Conservation (phyloP, 1,140 invertebrate genomes). For the Pseudomyrmex sp. region DNA sequence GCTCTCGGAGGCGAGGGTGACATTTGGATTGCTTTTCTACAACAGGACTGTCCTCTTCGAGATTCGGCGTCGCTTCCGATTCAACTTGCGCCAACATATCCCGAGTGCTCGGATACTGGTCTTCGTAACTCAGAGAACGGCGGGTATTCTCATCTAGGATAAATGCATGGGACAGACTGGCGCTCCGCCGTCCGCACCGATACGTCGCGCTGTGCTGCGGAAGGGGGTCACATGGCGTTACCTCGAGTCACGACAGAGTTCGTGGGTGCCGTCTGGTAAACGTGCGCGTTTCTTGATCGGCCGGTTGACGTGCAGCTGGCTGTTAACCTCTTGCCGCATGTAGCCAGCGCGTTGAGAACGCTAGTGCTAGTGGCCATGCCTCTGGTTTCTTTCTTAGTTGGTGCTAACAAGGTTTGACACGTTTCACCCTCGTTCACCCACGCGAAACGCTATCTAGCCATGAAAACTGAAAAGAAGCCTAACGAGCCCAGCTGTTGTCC, state of each 20-base stretch:
- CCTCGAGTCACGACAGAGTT: conserved; percentile 22
- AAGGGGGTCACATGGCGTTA: conserved; percentile 49
- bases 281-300: neutral
- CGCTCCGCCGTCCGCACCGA: neutral
- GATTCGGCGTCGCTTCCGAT: too few relatives aligned
- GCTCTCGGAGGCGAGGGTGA: conserved; percentile 72
- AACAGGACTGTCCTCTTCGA: conserved; percentile 5
- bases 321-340: conserved; percentile 62
- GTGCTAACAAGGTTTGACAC: conserved; percentile 69
- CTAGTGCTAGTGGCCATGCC: conserved; percentile 68
- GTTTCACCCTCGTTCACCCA: conserved; percentile 19
- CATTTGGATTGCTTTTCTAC: conserved; percentile 70
- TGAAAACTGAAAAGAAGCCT: conserved; percentile 84
- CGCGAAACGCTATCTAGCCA: conserved; percentile 68
- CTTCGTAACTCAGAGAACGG: too few relatives aligned
- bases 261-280: conserved; percentile 18
- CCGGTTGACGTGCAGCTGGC: conserved; percentile 48
- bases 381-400: conserved; percentile 45
- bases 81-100: conserved; percentile 33
- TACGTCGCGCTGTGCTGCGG: neutral
- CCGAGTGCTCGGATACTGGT: too few relatives aligned
- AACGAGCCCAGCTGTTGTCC: conserved; percentile 81
- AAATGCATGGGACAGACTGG: conserved; percentile 30
- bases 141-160: conserved; percentile 32
- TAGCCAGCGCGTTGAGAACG: conserved; percentile 38